Percentiles rank a stretch among this genome's conserved stretches.
Conservation (phyloP, 2,113 vertebrate genomes). For the Bostrychus sinensis region DNA sequence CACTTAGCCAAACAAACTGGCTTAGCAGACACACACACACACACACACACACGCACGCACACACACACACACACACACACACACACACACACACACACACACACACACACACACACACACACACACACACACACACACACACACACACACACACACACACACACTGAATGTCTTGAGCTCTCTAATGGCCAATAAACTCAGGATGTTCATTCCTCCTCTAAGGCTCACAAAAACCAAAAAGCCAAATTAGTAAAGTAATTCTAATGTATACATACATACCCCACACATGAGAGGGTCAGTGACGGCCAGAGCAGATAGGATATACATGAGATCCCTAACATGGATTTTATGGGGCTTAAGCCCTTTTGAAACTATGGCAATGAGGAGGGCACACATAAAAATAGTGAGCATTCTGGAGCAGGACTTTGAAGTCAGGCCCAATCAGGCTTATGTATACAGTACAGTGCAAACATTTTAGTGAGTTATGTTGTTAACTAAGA, state of each 20-base stretch:
- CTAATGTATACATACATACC: conserved; percentile 67
- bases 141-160: conserved; percentile 13
- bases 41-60: conserved; percentile 8
- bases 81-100: background rate
- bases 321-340: conserved; percentile 69
- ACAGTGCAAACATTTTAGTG: no score
- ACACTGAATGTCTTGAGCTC: conserved; percentile 26
- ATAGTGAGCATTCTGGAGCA: conserved; percentile 53
- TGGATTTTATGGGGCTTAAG: conserved; percentile 72
- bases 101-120: conserved; percentile 33
- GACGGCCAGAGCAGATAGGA: conserved; percentile 64
- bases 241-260: conserved; percentile 74
- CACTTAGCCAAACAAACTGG: conserved; percentile 76
- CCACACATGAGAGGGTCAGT: conserved; percentile 61
- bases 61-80: conserved; percentile 13
- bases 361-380: conserved; percentile 58
- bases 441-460: no score
- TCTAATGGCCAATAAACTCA: conserved; percentile 80
- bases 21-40: conserved; percentile 41
- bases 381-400: conserved; percentile 74
- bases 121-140: conserved; percentile 10
- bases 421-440: conserved; percentile 73
- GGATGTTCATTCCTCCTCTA: conserved; percentile 72
- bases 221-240: conserved; percentile 69
- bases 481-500: no score